These are phyloP conservation scores for Thaumetopoea pityocampa DNA, from an alignment of 1,140 invertebrate species.

Conservation along the genomic window DNA sequence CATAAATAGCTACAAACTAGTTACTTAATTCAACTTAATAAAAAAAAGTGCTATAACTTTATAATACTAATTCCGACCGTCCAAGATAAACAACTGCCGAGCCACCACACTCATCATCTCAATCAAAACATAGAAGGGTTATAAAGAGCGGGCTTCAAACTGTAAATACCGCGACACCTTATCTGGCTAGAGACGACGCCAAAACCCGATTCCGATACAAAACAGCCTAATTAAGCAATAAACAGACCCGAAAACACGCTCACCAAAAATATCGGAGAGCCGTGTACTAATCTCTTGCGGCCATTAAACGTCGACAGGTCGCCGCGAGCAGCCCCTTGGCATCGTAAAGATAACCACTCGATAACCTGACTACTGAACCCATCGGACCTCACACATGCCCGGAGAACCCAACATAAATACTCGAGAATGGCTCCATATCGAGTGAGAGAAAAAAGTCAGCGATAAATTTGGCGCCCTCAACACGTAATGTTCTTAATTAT, in stretches of 20 bases:
- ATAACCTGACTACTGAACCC: slow-evolving; percentile 64
- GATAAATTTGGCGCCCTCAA: slow-evolving; percentile 73
- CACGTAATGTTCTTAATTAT: slow-evolving; percentile 74
- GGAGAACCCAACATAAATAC: slow-evolving; percentile 61
- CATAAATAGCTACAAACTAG: no score
- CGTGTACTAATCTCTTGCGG: slow-evolving; percentile 57
- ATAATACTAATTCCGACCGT: no score
- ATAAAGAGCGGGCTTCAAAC: slow-evolving; percentile 45
- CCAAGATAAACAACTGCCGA: slow-evolving; percentile 1
- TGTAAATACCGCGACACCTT: slow-evolving; percentile 72
- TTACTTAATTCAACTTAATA: no score
- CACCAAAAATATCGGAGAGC: slow-evolving; percentile 54
- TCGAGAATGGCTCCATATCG: slow-evolving; percentile 60
- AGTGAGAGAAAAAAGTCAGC: slow-evolving; percentile 72
- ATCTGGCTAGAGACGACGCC: slow-evolving; percentile 58
- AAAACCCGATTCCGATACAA: slow-evolving; percentile 58
- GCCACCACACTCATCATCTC: slow-evolving; percentile 11
- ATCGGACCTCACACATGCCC: slow-evolving; percentile 64
- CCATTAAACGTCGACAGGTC: slow-evolving; percentile 71
- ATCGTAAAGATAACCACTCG: slow-evolving; percentile 72
- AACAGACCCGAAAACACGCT: slow-evolving; percentile 69
- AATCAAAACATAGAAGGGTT: slow-evolving; percentile 46
- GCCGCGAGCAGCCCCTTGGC: slow-evolving; percentile 52
- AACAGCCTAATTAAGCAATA: slow-evolving; percentile 75
- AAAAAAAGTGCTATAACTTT: no score